A percentile compares a stretch with the other conserved stretches of the same genome.
These are phyloP conservation scores for Aphrocallistes beatrix DNA, from an alignment of 37 sponge, comb jelly and placozoan species.

Conservation along the genomic window DNA sequence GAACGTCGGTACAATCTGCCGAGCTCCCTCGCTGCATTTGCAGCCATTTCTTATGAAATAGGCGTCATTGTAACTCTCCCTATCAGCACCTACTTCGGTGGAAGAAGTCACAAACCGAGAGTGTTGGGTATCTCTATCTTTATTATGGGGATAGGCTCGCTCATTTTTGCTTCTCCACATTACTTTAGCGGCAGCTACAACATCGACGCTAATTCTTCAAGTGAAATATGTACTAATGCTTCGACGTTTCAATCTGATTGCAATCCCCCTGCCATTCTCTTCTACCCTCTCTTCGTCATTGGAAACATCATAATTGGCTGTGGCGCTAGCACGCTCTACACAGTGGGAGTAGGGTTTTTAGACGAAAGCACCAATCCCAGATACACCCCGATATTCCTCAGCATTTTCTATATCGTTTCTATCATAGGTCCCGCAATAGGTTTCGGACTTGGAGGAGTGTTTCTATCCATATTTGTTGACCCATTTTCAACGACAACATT, in stretches of 20 bases:
- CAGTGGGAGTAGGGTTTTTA: conserved; percentile 47
- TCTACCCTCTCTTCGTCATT: conserved; percentile 47
- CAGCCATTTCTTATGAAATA: conserved; percentile 49
- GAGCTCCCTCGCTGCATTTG: conserved; percentile 37
- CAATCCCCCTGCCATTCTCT: background rate
- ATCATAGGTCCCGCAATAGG: conserved; percentile 61
- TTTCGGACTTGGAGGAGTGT: conserved; percentile 44
- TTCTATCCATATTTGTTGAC: conserved; percentile 58
- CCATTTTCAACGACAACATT: conserved; percentile 38
- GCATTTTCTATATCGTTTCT: conserved; percentile 28
- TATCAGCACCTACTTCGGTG: conserved; percentile 70
- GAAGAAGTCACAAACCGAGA: conserved; percentile 58
- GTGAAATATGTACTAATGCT: conserved; percentile 31
- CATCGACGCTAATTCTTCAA: background rate
- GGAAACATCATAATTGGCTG: conserved; percentile 53
- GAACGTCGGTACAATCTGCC: conserved; percentile 54
- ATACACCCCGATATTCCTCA: conserved; percentile 44
- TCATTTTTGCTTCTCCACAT: conserved; percentile 62
- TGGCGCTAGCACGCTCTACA: conserved; percentile 64
- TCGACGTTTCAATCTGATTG: background rate
- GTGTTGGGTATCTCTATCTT: conserved; percentile 51
- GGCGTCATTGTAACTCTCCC: conserved; percentile 35
- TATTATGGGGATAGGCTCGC: conserved; percentile 36
- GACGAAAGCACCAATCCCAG: conserved; percentile 64
- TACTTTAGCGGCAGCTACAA: conserved; percentile 41